These are phyloP conservation scores for Eupithecia vulgata DNA, from an alignment of 2,888 invertebrate species.

Conservation along the genomic window DNA sequence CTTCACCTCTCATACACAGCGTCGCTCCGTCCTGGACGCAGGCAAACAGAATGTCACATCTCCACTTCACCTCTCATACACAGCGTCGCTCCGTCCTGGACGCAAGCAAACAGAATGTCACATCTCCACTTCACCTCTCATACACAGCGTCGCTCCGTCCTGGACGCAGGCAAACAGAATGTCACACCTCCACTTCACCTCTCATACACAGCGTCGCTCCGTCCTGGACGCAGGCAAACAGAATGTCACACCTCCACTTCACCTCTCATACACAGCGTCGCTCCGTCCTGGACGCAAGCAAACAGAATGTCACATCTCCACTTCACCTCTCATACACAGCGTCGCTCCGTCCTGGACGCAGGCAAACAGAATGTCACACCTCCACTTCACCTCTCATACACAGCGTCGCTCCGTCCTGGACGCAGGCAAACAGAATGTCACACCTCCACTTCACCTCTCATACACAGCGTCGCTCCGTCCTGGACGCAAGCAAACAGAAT, in stretches of 20 bases:
- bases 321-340: too few relatives aligned
- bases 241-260: too few relatives aligned
- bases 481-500: constrained; percentile 78
- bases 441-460: too few relatives aligned
- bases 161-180: constrained; percentile 78
- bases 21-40: constrained; percentile 96
- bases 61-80: too few relatives aligned
- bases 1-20: too few relatives aligned
- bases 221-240: constrained; percentile 87
- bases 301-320: neutral
- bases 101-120: constrained; percentile 67
- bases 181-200: too few relatives aligned
- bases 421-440: constrained; percentile 67
- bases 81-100: constrained; percentile 96
- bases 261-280: too few relatives aligned
- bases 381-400: too few relatives aligned
- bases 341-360: constrained; percentile 96
- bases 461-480: constrained; percentile 98
- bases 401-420: constrained; percentile 96
- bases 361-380: neutral
- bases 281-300: constrained; percentile 92
- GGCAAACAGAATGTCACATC: neutral
- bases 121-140: too few relatives aligned
- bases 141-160: constrained; percentile 98
- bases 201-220: constrained; percentile 97